phyloP scores from a whole-genome alignment of 2,113 vertebrate species.

The Hassar affinis region DNA sequence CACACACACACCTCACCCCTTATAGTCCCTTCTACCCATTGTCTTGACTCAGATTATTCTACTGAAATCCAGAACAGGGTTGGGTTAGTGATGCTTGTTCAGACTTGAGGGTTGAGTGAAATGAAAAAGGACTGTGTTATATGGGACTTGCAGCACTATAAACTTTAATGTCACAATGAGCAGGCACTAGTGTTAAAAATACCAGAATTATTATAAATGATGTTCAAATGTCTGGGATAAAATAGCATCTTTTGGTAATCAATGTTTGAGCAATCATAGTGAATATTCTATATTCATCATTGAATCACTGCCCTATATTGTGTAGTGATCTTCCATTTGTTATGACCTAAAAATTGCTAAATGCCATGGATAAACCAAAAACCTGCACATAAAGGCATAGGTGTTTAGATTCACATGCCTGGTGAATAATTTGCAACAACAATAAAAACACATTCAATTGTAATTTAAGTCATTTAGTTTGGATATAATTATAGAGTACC shows the following conservation, averaged over 20 bases:
- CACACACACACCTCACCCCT: not conserved
- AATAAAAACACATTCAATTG: not conserved
- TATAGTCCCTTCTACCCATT: slow-evolving; percentile 51
- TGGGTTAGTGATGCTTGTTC: slow-evolving; percentile 55
- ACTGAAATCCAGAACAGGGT: slow-evolving; percentile 60
- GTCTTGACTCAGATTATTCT: slow-evolving; percentile 66
- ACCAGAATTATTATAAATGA: not conserved
- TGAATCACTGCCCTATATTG: not conserved
- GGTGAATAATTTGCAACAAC: not conserved
- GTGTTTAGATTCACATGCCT: not conserved
- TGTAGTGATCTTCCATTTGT: not conserved
- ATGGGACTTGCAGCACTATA: not conserved
- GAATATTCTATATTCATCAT: not conserved
- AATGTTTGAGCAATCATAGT: not conserved
- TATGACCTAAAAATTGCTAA: not conserved
- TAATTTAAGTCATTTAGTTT: not conserved
- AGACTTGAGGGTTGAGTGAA: slow-evolving; percentile 37
- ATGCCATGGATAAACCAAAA: not conserved
- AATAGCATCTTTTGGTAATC: not conserved
- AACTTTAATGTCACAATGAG: slow-evolving; percentile 25
- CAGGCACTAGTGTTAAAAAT: not conserved
- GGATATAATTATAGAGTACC: slow-evolving; percentile 2
- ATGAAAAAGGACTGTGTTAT: slow-evolving; percentile 5
- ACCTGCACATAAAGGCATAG: not conserved
- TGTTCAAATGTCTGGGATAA: not conserved